phyloP scores from a whole-genome alignment of 2,113 vertebrate species.

The Lepidothrix coronata region DNA sequence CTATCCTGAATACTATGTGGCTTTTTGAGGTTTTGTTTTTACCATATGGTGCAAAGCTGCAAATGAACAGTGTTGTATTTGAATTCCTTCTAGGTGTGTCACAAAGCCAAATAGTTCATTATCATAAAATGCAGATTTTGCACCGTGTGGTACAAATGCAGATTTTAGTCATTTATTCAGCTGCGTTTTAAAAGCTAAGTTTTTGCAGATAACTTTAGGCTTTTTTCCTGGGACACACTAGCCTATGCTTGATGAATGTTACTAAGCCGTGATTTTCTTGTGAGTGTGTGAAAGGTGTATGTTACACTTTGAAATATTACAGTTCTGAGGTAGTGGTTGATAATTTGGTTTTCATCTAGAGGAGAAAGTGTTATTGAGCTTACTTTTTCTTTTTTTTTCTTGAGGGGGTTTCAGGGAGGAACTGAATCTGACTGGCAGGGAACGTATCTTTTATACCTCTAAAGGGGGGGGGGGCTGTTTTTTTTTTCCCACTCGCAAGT shows the following conservation, averaged over 20 bases:
- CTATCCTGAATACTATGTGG: background rate
- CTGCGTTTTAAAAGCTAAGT: background rate
- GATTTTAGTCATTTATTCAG: background rate
- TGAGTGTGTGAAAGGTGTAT: background rate
- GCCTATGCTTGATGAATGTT: background rate
- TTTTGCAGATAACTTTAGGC: background rate
- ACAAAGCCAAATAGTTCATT: background rate
- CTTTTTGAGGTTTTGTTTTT: background rate
- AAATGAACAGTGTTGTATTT: background rate
- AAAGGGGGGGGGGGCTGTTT: background rate
- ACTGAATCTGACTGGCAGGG: background rate
- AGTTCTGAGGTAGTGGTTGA: background rate
- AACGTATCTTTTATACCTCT: background rate
- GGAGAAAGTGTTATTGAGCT: background rate
- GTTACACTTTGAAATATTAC: background rate
- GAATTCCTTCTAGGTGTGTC: background rate
- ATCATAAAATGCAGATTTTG: background rate
- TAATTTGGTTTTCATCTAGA: background rate
- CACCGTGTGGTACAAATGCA: background rate
- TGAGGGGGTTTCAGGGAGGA: rapidly evolving
- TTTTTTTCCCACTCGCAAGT: background rate
- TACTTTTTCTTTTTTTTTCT: background rate
- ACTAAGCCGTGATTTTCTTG: background rate
- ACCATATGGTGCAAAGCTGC: background rate
- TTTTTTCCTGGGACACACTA: background rate